Evolutionary conservation across 2,888 invertebrate genomes (phyloP), one percentile per base, ranked within the genome.

Genomic region (Asteroscopus sphinx): DNA sequence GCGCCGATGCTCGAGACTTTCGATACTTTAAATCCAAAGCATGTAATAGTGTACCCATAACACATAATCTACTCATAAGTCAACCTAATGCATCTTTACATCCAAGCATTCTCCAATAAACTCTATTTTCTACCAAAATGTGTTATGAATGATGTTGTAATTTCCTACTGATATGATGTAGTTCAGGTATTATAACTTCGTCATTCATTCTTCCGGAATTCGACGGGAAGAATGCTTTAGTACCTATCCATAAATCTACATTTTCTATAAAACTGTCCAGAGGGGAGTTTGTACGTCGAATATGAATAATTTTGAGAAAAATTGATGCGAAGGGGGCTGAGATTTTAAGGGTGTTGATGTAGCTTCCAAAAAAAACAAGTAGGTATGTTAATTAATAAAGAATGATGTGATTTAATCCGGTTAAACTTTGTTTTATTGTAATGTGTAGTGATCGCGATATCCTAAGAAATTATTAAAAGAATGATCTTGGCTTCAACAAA

Each of bases 241-340:
- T 46, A n/a, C n/a, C n/a, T n/a, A 16, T 37, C 52, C 57, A 58
- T 68, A 64, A 69, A 64, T 69, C 53, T 62, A 35, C 9, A 5
- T 16, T 53, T 47, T 40, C 47, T 33, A 33, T 47, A 55, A 68
- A 55, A 55, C 12, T 46, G 35, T 49, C 12, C 9, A 7, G 11
- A 12, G 33, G 4, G 8, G 26, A 46, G 16, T 12, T 37, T 26
- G 15, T 26, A 16, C 42, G 5, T 2, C 25, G 4, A 44, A 21
- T 13, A 2, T 37, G 4, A 48, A 21, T 13, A 15, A 28, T 36
- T 64, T 44, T 21, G 0, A 4, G 30, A 35, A 28, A 41, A 3
- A 16, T 13, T 35, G 28, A 15, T 26, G 8, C 3, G 15, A 9
- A 9, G 32, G 32, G 21, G 21, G 2, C 21, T 21, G 21, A 6